A percentile compares a stretch with the other conserved stretches of the same genome.
These are phyloP conservation scores for Danaus plexippus DNA, from an alignment of 1,140 invertebrate genomes.

Conservation along the genomic window DNA sequence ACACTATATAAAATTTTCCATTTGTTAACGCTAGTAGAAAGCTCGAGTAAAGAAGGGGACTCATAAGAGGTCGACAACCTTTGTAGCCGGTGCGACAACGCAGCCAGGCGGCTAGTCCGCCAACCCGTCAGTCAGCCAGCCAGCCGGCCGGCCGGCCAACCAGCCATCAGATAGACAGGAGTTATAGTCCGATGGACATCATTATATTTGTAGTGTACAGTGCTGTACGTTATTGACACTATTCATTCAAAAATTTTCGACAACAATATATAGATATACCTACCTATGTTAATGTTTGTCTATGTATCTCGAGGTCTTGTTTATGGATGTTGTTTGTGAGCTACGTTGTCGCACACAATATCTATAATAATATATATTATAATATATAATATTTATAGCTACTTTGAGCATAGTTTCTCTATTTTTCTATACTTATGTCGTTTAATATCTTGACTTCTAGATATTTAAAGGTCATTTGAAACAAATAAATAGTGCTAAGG, in stretches of 20 bases:
- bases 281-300: too few relatives aligned
- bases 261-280: background rate
- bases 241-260: background rate
- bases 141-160: too few relatives aligned
- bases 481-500: too few relatives aligned
- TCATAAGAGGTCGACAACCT: slow-evolving; percentile 65
- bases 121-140: too few relatives aligned
- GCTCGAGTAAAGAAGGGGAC: slow-evolving; percentile 63
- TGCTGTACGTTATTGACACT: too few relatives aligned
- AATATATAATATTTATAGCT: slow-evolving; percentile 31
- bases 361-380: slow-evolving; percentile 31
- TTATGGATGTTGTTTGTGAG: background rate
- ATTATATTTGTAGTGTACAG: too few relatives aligned
- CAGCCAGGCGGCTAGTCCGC: slow-evolving; percentile 1
- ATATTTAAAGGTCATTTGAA: too few relatives aligned
- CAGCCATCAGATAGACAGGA: too few relatives aligned
- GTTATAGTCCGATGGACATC: too few relatives aligned
- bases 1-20: slow-evolving; percentile 29
- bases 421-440: slow-evolving; percentile 17
- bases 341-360: slow-evolving; percentile 22
- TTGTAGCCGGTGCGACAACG: slow-evolving; percentile 25
- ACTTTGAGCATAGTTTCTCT: slow-evolving; percentile 50
- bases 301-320: too few relatives aligned
- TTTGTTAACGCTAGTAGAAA: slow-evolving; percentile 53
- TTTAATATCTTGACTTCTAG: too few relatives aligned